Evolutionary conservation across 2,888 invertebrate genomes (phyloP).

Genomic region (Lasioglossum oenotherae): DNA sequence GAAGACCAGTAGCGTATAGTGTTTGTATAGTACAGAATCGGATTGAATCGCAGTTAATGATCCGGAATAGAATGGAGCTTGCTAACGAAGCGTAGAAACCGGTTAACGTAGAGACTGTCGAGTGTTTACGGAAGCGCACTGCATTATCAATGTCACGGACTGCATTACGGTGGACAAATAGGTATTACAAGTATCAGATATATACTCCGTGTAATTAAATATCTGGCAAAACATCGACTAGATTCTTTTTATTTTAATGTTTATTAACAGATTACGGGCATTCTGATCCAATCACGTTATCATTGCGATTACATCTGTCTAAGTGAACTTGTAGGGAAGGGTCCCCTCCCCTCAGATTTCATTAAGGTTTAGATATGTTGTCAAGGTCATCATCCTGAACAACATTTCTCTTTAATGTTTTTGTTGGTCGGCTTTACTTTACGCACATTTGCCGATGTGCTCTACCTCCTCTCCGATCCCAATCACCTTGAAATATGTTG

Average conservation of each 20-base stretch:
- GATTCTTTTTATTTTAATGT: slow-evolving; percentile 24
- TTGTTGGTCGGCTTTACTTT: no score
- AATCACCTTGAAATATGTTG: no score
- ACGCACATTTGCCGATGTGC: no score
- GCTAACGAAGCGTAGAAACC: not conserved
- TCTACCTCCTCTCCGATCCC: no score
- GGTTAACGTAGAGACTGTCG: slow-evolving; percentile 15
- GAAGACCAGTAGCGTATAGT: not conserved
- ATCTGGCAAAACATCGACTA: slow-evolving; percentile 42
- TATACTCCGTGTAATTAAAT: slow-evolving; percentile 27
- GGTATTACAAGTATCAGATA: slow-evolving; percentile 22
- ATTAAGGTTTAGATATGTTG: no score
- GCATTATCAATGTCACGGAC: slow-evolving; percentile 25
- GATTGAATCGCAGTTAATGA: not conserved
- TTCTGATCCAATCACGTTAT: not conserved
- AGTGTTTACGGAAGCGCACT: slow-evolving; percentile 47
- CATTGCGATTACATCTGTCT: not conserved
- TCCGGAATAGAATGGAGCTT: not conserved
- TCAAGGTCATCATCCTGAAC: no score
- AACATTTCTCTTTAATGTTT: no score
- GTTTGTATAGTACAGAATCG: not conserved
- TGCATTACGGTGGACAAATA: slow-evolving; percentile 10
- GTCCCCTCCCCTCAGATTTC: no score
- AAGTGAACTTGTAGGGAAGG: no score
- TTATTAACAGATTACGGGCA: not conserved